Conservation (phyloP, 2,797 vertebrate species). For the Astyanax mexicanus region DNA sequence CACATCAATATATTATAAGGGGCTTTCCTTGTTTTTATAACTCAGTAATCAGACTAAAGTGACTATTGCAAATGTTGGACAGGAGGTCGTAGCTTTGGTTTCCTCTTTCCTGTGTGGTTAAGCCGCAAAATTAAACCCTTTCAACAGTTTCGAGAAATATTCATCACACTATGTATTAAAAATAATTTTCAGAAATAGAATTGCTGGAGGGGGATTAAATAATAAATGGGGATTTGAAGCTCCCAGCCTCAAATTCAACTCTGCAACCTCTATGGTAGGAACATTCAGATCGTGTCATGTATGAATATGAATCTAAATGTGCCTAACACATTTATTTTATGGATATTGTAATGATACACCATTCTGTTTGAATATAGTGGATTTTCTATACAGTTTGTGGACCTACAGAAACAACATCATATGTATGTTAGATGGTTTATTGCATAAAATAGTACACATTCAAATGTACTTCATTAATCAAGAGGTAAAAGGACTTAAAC, state of each 20-base stretch:
- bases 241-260: constrained; percentile 2
- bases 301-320: neutral
- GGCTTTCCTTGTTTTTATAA: too few species aligned
- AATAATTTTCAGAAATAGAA: constrained; percentile 18
- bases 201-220: constrained; percentile 4
- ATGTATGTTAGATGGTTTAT: neutral
- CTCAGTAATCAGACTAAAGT: too few species aligned
- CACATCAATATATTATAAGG: too few species aligned
- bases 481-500: neutral
- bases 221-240: constrained; percentile 6
- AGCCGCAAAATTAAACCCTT: neutral
- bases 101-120: neutral
- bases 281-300: neutral
- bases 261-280: neutral
- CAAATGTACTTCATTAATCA: neutral
- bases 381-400: neutral
- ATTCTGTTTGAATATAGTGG: neutral
- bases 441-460: neutral
- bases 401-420: neutral
- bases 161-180: neutral
- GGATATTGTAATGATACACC: neutral
- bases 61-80: neutral
- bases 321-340: neutral
- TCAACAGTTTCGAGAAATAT: neutral
- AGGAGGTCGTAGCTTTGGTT: neutral